Conservation (phyloP, 2,888 invertebrate species). For the Strigamia maritima region DNA sequence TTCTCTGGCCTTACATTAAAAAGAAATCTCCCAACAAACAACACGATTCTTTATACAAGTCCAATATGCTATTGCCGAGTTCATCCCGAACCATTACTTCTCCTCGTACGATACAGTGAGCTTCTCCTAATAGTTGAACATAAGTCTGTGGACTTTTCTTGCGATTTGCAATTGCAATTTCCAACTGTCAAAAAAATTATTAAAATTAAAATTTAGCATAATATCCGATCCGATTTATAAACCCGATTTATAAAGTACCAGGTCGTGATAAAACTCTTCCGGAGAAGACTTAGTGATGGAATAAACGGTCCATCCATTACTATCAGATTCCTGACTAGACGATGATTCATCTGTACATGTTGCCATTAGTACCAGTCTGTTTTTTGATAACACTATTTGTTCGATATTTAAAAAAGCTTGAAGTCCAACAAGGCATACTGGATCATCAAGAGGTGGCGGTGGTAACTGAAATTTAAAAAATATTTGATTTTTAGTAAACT, state of each 20-base stretch:
- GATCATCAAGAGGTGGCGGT: constrained; percentile 59
- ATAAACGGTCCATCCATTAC: constrained; percentile 65
- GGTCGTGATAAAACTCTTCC: constrained; percentile 65
- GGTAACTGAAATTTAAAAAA: constrained; percentile 52
- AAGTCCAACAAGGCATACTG: constrained; percentile 65
- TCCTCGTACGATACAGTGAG: constrained; percentile 62
- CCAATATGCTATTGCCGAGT: constrained; percentile 14
- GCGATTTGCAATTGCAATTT: constrained; percentile 64
- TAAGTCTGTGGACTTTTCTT: constrained; percentile 66
- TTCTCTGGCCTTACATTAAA: constrained; percentile 26
- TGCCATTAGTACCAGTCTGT: constrained; percentile 48
- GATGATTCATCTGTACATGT: constrained; percentile 43
- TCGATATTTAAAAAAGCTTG: constrained; percentile 65
- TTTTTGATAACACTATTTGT: constrained; percentile 46
- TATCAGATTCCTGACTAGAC: constrained; percentile 44
- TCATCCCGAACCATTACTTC: constrained; percentile 38
- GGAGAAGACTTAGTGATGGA: constrained; percentile 65
- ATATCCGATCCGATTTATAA: constrained; percentile 1
- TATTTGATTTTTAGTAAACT: neutral
- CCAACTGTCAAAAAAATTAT: constrained; percentile 49
- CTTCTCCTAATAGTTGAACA: constrained; percentile 68
- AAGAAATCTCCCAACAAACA: constrained; percentile 39
- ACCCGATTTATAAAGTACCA: constrained; percentile 52
- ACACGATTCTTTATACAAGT: constrained; percentile 40
- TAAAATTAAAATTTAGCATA: neutral